Evolutionary conservation across 1,140 invertebrate species (phyloP), one percentile per base, ranked within the genome.

Genomic region (Drosophila mojavensis): DNA sequence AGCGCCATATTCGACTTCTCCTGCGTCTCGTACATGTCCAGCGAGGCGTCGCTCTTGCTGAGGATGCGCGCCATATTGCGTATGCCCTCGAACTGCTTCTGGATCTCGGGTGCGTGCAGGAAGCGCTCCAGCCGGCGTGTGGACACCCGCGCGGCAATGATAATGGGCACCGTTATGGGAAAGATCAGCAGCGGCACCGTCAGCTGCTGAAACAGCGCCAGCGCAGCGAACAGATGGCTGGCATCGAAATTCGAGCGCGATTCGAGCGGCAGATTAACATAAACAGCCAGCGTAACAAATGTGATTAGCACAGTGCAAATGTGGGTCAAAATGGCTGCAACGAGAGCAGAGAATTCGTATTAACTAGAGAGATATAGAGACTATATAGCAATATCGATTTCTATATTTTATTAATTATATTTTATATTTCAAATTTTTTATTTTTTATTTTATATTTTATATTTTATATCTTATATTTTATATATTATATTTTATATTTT

Each of bases 181-280:
- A 97, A 95, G 54, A 97, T 96, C 72, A 96, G 94, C 17, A 97
- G 92, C 11, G 96, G 96, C 0, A 97, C 95, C 0, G 96, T 96
- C 3, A 97, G 92, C 82, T 97, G 96, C 81, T 96, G 96, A 91
- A 97, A 97, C 6, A 97, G 93, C 1, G 96, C 96, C 55, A 97
- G 85, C 13, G 95, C 95, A 20, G 96, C 94, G 89, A 97, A 97
- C 48, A 96, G 94, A 75, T 95, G 95, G 7, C 95, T 94, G 56
- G 96, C 94, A 58, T 95, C 95, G 45, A 97, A 93, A 48, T 94
- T 93, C 58, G 60, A 55, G 0, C 45, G 48, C 7, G 73, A 64
- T 4, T 80, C 68, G 2, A 78, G 58, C 3, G 75, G 63, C 43
- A 83, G 6, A 26, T 51, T 73, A 0, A 94, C 94, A 81, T 96